phyloP scores from a whole-genome alignment of 2,113 vertebrate genomes.

The Perca schrenkii region DNA sequence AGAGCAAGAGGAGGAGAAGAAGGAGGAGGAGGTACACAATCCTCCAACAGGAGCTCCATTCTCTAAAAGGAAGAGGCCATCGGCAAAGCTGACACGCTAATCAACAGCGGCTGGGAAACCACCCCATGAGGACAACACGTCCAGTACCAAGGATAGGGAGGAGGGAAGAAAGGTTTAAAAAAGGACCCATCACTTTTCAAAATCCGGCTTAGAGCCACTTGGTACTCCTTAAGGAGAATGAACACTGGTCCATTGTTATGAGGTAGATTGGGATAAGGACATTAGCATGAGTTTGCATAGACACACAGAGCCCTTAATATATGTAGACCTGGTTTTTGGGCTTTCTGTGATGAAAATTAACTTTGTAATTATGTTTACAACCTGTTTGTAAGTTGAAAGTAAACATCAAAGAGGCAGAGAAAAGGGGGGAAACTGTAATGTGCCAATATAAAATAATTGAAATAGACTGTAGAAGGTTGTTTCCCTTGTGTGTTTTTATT shows the following conservation, averaged over 20 bases:
- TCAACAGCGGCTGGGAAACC: slow-evolving; percentile 67
- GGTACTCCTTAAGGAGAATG: slow-evolving; percentile 59
- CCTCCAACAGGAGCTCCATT: slow-evolving; percentile 68
- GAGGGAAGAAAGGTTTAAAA: slow-evolving; percentile 45
- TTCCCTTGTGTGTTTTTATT: slow-evolving; percentile 43
- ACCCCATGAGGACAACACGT: slow-evolving; percentile 63
- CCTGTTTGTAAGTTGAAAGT: slow-evolving; percentile 51
- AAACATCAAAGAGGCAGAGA: slow-evolving; percentile 60
- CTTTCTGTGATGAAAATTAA: slow-evolving; percentile 18
- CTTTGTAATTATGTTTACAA: slow-evolving; percentile 58
- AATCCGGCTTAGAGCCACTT: slow-evolving; percentile 65
- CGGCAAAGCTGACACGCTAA: slow-evolving; percentile 71
- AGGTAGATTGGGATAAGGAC: slow-evolving; percentile 43
- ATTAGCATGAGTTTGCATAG: slow-evolving; percentile 70
- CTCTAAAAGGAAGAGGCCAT: slow-evolving; percentile 72
- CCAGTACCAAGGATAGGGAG: slow-evolving; percentile 37
- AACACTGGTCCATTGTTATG: slow-evolving; percentile 71
- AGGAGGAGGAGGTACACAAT: slow-evolving; percentile 71
- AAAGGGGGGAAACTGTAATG: slow-evolving; percentile 3
- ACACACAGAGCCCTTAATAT: slow-evolving; percentile 26
- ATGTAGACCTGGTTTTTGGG: slow-evolving; percentile 30
- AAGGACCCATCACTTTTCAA: slow-evolving; percentile 67
- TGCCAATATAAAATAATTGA: slow-evolving; percentile 56
- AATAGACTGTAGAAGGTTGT: slow-evolving; percentile 43
- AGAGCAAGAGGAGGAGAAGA: slow-evolving; percentile 61